Conservation (phyloP, 2,113 vertebrate genomes). For the Esox niger region DNA sequence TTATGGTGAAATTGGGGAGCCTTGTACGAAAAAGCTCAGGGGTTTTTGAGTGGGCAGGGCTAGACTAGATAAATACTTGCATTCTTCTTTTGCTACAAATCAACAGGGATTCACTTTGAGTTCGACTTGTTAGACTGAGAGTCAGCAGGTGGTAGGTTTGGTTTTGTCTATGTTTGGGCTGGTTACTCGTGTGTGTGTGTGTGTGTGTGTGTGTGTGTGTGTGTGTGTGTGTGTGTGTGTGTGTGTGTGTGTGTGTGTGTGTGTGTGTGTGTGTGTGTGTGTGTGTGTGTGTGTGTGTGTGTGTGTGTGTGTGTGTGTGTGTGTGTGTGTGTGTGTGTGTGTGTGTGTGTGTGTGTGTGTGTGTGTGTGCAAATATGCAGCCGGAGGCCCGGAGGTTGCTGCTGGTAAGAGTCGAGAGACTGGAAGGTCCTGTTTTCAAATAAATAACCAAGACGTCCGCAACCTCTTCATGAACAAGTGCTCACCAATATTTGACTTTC, state of each 20-base stretch:
- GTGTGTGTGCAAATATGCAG: conserved; percentile 5
- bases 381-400: background rate
- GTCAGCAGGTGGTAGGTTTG: conserved; percentile 17
- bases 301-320: background rate
- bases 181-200: background rate
- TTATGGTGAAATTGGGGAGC: no score
- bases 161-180: background rate
- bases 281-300: background rate
- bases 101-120: background rate
- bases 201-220: conserved; percentile 7
- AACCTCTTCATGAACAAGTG: no score
- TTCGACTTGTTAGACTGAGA: background rate
- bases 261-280: conserved; percentile 1
- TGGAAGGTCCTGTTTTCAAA: background rate
- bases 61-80: background rate
- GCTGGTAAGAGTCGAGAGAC: background rate
- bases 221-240: conserved; percentile 14
- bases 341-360: conserved; percentile 13
- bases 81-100: conserved; percentile 5
- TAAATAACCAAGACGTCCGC: background rate
- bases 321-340: conserved; percentile 9
- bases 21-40: no score
- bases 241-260: conserved; percentile 12
- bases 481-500: background rate
- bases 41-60: background rate